phyloP scores from a whole-genome alignment of 2,888 invertebrate genomes.

The Eucera pruinosa region DNA sequence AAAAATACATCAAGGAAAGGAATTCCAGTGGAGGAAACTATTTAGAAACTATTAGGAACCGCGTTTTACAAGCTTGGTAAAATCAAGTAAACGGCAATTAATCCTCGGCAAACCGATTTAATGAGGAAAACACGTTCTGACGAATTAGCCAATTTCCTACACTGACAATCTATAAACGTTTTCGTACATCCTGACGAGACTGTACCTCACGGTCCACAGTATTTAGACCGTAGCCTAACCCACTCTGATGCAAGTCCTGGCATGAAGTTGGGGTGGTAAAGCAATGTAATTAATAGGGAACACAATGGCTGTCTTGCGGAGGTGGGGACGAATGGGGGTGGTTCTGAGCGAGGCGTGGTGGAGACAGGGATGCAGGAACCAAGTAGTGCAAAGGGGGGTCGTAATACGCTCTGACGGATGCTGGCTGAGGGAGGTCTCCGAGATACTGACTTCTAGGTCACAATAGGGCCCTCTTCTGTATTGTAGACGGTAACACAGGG shows the following conservation, averaged over 20 bases:
- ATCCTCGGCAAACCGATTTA: conserved; percentile 28
- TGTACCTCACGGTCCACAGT: conserved; percentile 71
- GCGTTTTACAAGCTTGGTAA: not conserved
- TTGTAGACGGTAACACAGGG: conserved; percentile 55
- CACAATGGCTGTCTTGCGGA: conserved; percentile 80
- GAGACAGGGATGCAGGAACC: conserved; percentile 54
- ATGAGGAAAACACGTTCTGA: conserved; percentile 44
- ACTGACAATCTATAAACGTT: conserved; percentile 62
- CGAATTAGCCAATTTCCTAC: conserved; percentile 63
- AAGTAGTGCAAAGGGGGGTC: conserved; percentile 59
- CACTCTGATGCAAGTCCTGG: conserved; percentile 54
- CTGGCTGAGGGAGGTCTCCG: conserved; percentile 74
- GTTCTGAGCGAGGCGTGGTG: conserved; percentile 54
- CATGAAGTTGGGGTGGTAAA: conserved; percentile 64
- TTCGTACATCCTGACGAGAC: conserved; percentile 61
- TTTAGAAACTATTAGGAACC: not conserved
- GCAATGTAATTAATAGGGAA: conserved; percentile 81
- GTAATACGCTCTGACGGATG: conserved; percentile 79
- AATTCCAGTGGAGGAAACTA: not conserved
- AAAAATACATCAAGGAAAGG: not conserved
- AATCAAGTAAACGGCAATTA: conserved; percentile 34
- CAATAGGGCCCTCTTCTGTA: conserved; percentile 72
- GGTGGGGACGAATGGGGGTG: conserved; percentile 65
- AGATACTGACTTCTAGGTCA: conserved; percentile 75
- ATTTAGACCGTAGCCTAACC: conserved; percentile 75